Percentiles rank a stretch among this genome's conserved stretches.
Evolutionary conservation across 2,888 invertebrate genomes (phyloP).

Genomic region (Drosophila seclusa): DNA sequence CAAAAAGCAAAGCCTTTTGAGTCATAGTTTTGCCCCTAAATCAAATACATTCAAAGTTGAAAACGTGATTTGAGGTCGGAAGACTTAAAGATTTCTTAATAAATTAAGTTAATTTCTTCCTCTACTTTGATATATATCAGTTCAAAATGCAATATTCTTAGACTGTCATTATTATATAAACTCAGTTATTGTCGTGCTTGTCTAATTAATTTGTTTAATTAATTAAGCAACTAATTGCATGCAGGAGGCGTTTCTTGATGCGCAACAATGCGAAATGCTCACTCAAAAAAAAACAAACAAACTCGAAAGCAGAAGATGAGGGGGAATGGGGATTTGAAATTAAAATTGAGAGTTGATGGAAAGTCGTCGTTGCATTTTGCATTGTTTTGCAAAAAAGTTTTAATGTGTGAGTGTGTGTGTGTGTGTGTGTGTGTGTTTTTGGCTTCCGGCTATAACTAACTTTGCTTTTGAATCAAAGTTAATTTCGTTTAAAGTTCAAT

Average conservation of each 20-base stretch:
- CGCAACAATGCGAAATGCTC: conserved; percentile 29
- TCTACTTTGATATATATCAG: not conserved
- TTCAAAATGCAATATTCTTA: not conserved
- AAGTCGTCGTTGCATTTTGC: conserved; percentile 59
- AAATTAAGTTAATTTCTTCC: not conserved
- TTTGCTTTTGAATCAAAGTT: conserved; percentile 64
- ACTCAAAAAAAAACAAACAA: conserved; percentile 3
- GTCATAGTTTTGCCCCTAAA: no score
- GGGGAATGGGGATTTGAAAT: conserved; percentile 10
- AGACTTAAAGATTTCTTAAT: no score
- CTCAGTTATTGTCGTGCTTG: not conserved
- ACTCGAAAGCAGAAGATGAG: conserved; percentile 16
- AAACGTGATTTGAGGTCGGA: no score
- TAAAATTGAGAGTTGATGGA: conserved; percentile 54
- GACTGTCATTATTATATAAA: not conserved
- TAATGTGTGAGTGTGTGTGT: conserved; percentile 13
- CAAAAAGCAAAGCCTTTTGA: no score
- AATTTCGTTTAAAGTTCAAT: conserved; percentile 81
- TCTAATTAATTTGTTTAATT: conserved; percentile 7
- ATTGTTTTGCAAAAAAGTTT: conserved; percentile 63
- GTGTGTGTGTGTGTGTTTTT: conserved; percentile 20
- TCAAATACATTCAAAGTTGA: no score
- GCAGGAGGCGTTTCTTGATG: conserved; percentile 14
- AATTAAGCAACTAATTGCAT: conserved; percentile 21
- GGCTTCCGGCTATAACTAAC: conserved; percentile 66